Conservation (phyloP, 2,888 invertebrate species). For the Caenorhabditis imperialis region DNA sequence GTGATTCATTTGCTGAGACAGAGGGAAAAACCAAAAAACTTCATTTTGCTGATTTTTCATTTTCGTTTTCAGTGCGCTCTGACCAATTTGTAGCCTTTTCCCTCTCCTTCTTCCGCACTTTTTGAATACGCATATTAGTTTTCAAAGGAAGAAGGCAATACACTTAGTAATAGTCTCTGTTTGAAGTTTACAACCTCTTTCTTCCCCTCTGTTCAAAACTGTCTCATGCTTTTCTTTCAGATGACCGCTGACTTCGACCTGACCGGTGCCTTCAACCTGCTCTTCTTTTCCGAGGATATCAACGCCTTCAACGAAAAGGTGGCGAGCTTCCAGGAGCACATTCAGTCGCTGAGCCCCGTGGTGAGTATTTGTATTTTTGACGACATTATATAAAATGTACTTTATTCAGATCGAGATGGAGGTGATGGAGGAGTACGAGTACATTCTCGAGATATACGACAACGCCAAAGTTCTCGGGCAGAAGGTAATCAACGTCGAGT, state of each 20-base stretch:
- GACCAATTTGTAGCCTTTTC: background rate
- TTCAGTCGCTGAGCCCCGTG: constrained; percentile 2
- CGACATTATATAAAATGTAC: too few relatives aligned
- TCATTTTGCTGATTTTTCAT: background rate
- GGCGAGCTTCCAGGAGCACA: background rate
- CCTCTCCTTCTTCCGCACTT: background rate
- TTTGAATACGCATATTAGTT: too few relatives aligned
- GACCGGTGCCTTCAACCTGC: constrained; percentile 21
- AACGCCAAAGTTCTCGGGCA: background rate
- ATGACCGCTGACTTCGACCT: constrained; percentile 9
- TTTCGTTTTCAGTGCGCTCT: background rate
- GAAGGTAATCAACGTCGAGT: constrained; percentile 17
- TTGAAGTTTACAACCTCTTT: constrained; percentile 19
- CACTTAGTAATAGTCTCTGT: constrained; percentile 15
- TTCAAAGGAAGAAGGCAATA: constrained; percentile 21
- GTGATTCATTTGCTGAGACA: constrained; percentile 25
- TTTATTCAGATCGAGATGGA: constrained; percentile 33
- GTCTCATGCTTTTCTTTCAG: background rate
- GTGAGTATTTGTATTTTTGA: constrained; percentile 1
- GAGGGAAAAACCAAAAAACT: too few relatives aligned
- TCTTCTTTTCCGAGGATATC: constrained; percentile 9
- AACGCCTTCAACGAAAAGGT: background rate
- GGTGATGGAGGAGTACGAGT: constrained; percentile 25
- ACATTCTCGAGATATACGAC: constrained; percentile 35
- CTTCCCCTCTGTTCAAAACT: background rate